Evolutionary conservation across 1,140 invertebrate genomes (phyloP).

Genomic region (Habropoda laboriosa): DNA sequence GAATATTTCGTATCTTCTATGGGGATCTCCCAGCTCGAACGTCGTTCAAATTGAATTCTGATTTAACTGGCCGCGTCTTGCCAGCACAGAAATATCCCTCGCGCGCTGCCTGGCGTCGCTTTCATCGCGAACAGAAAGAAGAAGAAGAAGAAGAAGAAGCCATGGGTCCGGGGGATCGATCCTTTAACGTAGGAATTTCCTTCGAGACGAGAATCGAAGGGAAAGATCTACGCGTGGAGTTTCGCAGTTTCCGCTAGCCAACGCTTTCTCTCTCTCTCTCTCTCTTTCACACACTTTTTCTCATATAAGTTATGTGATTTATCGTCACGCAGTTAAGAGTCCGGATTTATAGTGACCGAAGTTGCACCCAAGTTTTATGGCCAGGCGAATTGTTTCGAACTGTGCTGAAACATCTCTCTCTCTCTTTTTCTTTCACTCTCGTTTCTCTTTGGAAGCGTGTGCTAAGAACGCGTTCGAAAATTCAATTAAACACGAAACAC

Average conservation of each 20-base stretch:
- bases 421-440: too few species aligned
- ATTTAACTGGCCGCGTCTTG: constrained; percentile 60
- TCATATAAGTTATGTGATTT: constrained; percentile 46
- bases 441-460: not conserved
- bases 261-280: not conserved
- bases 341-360: constrained; percentile 50
- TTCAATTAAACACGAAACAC: constrained; percentile 11
- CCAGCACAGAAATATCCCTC: constrained; percentile 29
- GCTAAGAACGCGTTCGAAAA: constrained; percentile 23
- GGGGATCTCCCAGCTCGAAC: constrained; percentile 52
- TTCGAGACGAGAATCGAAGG: not conserved
- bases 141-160: not conserved
- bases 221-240: constrained; percentile 39
- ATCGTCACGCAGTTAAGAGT: constrained; percentile 50
- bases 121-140: not conserved
- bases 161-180: constrained; percentile 19
- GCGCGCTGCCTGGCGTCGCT: not conserved
- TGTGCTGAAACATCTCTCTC: constrained; percentile 27
- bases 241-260: constrained; percentile 16
- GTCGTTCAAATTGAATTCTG: constrained; percentile 68
- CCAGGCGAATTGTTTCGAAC: constrained; percentile 48
- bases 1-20: constrained; percentile 50
- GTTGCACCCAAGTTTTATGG: constrained; percentile 41
- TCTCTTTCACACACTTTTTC: not conserved
- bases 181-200: constrained; percentile 38